These are phyloP conservation scores for Aleadryas rufinucha DNA, from an alignment of 2,113 vertebrate genomes.

Conservation along the genomic window DNA sequence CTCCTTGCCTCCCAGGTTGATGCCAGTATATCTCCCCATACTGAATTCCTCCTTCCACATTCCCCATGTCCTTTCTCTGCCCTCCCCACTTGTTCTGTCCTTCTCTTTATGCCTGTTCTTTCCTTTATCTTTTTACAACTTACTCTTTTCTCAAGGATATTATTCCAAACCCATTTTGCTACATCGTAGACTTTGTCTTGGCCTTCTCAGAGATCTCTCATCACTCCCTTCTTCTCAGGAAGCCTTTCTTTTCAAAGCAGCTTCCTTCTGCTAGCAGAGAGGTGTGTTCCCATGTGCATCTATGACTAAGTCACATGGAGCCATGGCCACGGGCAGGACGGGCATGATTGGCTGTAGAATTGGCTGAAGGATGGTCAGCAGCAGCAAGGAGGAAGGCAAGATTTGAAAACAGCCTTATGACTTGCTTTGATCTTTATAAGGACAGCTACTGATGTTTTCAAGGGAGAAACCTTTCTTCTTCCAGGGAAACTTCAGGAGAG, in stretches of 20 bases:
- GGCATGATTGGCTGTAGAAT: fast-evolving
- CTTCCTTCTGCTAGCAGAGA: not conserved
- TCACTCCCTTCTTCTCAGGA: not conserved
- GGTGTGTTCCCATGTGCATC: not conserved
- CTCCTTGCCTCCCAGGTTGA: not conserved
- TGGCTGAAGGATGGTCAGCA: fast-evolving
- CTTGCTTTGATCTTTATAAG: not conserved
- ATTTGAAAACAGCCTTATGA: not conserved
- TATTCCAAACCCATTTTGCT: not conserved
- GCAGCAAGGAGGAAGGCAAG: not conserved
- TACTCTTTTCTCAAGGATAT: not conserved
- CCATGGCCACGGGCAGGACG: too few relatives aligned
- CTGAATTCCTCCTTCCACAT: not conserved
- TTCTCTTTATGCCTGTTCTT: not conserved
- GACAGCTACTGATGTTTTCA: not conserved
- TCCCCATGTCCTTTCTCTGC: not conserved
- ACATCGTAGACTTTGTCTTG: not conserved
- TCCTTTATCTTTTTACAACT: not conserved
- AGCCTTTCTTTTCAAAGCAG: not conserved
- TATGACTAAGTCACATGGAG: not conserved
- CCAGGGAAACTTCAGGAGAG: not conserved
- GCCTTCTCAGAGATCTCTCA: not conserved
- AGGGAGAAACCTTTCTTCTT: not conserved
- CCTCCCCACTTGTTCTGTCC: not conserved
- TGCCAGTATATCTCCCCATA: not conserved